Evolutionary conservation across 2,797 vertebrate species (phyloP).

Genomic region (Catharus ustulatus): DNA sequence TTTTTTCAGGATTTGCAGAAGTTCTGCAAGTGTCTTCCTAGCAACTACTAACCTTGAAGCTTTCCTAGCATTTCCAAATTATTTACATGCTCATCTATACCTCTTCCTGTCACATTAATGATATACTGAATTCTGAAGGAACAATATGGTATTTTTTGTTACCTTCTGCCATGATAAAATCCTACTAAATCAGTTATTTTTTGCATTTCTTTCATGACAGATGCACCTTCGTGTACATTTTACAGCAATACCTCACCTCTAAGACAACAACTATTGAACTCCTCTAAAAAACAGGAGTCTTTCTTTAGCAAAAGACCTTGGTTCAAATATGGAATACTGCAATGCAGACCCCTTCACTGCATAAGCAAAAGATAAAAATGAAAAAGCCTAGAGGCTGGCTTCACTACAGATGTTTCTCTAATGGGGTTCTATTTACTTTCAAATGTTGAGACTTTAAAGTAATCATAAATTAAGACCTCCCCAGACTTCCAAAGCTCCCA

Average conservation of each 20-base stretch:
- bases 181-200: neutral
- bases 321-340: neutral
- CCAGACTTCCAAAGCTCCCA: neutral
- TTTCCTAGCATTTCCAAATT: neutral
- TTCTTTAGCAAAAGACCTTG: neutral
- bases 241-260: neutral
- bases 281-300: neutral
- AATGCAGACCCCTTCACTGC: neutral
- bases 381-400: neutral
- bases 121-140: neutral
- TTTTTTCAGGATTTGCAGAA: neutral
- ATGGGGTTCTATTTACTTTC: neutral
- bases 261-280: neutral
- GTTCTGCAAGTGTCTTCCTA: neutral
- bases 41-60: neutral
- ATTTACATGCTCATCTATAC: neutral
- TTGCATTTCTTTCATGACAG: neutral
- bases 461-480: neutral
- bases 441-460: neutral
- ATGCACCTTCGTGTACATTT: neutral
- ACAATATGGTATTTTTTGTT: neutral
- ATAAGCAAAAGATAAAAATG: neutral
- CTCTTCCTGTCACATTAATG: neutral
- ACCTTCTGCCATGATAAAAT: neutral
- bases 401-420: neutral